phyloP scores from a whole-genome alignment of 2,113 vertebrate genomes.

The Nibea coibor region DNA sequence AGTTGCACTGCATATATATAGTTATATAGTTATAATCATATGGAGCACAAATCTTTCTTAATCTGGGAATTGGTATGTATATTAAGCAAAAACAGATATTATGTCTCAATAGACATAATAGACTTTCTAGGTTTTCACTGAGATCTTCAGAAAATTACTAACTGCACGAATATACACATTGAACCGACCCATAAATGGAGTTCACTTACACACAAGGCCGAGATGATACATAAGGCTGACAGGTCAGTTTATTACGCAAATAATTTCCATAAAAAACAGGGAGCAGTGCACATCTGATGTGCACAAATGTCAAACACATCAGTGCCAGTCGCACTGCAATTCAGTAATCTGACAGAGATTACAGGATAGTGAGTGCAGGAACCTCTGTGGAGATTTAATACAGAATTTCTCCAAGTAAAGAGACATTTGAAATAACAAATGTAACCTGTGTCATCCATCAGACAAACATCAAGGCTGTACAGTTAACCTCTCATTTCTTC shows the following conservation, averaged over 20 bases:
- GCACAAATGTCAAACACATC: slow-evolving; percentile 31
- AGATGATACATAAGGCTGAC: slow-evolving; percentile 3
- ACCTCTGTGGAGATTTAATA: slow-evolving; percentile 2
- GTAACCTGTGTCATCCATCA: slow-evolving; percentile 4
- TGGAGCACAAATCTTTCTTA: neutral
- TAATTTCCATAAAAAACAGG: neutral
- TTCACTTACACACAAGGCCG: neutral
- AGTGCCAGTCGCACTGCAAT: slow-evolving; percentile 8
- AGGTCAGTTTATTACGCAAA: slow-evolving; percentile 5
- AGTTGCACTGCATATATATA: too few relatives aligned
- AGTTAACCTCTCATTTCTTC: neutral
- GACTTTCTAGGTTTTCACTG: neutral
- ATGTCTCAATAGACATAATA: neutral
- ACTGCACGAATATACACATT: neutral
- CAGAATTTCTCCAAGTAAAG: slow-evolving; percentile 14
- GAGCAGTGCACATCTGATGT: neutral
- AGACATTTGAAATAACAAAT: slow-evolving; percentile 1
- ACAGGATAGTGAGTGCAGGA: neutral
- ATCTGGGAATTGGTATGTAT: neutral
- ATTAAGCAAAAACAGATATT: neutral
- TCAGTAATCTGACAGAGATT: slow-evolving; percentile 27
- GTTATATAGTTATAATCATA: too few relatives aligned
- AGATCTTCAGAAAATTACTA: neutral
- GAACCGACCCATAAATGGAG: neutral
- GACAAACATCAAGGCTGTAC: neutral